phyloP scores from a whole-genome alignment of 2,797 vertebrate species.

The Dromococcyx pavoninus region DNA sequence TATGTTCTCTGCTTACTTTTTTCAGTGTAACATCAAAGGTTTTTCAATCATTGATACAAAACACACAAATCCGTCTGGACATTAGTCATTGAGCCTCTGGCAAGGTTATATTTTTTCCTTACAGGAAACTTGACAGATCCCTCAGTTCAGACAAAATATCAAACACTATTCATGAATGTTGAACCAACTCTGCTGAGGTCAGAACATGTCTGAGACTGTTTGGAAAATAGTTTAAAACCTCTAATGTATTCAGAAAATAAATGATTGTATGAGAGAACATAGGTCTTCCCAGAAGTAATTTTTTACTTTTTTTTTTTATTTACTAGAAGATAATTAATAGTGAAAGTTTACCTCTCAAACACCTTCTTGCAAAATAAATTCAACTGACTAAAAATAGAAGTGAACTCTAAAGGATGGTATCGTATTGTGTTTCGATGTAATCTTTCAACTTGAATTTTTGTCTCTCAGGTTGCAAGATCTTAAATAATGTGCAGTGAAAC shows the following conservation, averaged over 20 bases:
- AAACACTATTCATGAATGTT: background rate
- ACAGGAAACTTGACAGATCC: background rate
- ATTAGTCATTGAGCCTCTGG: background rate
- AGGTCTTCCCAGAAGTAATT: background rate
- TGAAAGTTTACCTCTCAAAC: background rate
- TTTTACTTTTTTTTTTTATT: background rate
- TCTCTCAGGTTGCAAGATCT: background rate
- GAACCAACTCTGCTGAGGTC: background rate
- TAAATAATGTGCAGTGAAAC: background rate
- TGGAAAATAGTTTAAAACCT: background rate
- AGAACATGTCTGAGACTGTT: background rate
- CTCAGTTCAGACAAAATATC: background rate
- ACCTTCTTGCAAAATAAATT: background rate
- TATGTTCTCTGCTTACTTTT: background rate
- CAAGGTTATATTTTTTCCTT: background rate
- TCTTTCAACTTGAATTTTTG: background rate
- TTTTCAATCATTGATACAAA: background rate
- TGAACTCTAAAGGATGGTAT: background rate
- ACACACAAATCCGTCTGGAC: background rate
- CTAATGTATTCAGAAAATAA: background rate
- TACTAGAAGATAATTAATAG: background rate
- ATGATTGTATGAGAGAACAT: fast-evolving
- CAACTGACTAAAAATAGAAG: background rate
- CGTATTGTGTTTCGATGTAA: background rate
- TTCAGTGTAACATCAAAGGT: background rate